A percentile compares a stretch with the other conserved stretches of the same genome.
These are phyloP conservation scores for Zoanthus solanderi DNA, from an alignment of 92 coral and sea anemone genomes.

Conservation along the genomic window DNA sequence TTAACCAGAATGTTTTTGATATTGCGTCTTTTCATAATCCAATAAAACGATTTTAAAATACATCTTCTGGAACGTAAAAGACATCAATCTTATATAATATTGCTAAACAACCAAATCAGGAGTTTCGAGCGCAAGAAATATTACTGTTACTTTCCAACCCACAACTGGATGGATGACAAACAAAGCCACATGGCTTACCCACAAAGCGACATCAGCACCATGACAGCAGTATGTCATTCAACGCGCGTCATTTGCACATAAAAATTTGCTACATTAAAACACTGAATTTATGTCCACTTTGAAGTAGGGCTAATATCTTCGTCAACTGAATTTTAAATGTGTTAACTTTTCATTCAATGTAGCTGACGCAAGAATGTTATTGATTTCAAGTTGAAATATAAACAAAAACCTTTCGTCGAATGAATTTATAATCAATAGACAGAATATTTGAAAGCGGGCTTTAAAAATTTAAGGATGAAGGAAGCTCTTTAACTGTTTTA, in stretches of 20 bases:
- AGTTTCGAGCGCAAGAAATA: not conserved
- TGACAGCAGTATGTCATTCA: not conserved
- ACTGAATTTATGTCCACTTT: not conserved
- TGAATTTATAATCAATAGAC: not conserved
- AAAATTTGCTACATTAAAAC: not conserved
- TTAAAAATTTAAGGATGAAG: not conserved
- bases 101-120: not conserved
- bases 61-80: not conserved
- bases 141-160: not conserved
- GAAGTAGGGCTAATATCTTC: not conserved
- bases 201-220: slow-evolving; percentile 33
- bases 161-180: not conserved
- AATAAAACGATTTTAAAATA: not conserved
- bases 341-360: too few species aligned
- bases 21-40: slow-evolving; percentile 11
- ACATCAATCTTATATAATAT: not conserved
- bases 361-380: too few species aligned
- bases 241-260: not conserved
- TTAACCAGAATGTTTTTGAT: slow-evolving; percentile 10
- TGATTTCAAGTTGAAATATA: not conserved
- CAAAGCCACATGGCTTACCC: slow-evolving; percentile 14
- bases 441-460: slow-evolving; percentile 15
- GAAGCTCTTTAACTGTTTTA: not conserved
- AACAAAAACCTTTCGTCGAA: not conserved
- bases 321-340: too few species aligned